phyloP scores from a whole-genome alignment of 2,113 vertebrate genomes.

The Erythrocercus mccallii region DNA sequence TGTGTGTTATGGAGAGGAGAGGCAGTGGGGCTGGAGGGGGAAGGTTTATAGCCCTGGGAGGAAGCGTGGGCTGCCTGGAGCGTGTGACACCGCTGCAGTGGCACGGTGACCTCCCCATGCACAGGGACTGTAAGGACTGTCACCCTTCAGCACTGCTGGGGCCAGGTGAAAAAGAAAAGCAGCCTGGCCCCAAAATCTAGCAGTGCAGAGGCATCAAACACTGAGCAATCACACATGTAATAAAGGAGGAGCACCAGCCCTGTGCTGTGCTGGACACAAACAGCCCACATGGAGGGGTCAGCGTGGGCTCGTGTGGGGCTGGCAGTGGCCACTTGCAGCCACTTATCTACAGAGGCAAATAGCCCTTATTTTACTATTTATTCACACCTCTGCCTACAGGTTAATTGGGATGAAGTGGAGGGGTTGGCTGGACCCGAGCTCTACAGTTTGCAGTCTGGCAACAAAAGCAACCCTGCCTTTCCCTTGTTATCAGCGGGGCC shows the following conservation, averaged over 20 bases:
- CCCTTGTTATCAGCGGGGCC: neutral
- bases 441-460: neutral
- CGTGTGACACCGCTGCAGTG: fast-evolving
- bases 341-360: fast-evolving
- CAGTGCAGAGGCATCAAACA: fast-evolving
- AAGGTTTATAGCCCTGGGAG: neutral
- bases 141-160: neutral
- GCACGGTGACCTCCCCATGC: neutral
- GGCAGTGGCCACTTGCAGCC: neutral
- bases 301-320: fast-evolving
- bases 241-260: neutral
- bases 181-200: neutral
- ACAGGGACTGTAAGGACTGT: fast-evolving
- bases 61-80: neutral
- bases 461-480: neutral
- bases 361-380: neutral
- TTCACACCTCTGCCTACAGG: neutral
- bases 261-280: neutral
- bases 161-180: neutral
- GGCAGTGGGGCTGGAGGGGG: neutral
- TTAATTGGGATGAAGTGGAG: neutral
- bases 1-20: neutral
- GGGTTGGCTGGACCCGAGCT: neutral
- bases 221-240: fast-evolving
- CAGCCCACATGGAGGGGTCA: fast-evolving